Base-by-base conservation (phyloP, 1,140 invertebrate species). In the Orchesella cincta region DNA sequence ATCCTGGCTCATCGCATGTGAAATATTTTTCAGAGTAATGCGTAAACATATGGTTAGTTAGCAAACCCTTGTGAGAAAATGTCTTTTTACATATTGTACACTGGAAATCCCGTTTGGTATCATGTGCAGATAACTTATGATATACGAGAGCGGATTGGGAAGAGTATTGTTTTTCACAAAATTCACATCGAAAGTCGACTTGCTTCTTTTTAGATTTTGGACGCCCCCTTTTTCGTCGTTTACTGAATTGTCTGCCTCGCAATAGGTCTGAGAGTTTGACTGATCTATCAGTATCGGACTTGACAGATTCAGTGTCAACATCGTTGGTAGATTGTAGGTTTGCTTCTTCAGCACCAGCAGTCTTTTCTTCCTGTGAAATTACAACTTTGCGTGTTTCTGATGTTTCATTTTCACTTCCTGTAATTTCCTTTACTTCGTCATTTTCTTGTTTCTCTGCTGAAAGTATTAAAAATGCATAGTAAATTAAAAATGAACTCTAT, bases 41-140 rank as follows among this genome's bases (percentile, higher is more conserved):
- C 1, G 46, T 73, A 33, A 52, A 76, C 8, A 54, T 16, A 31
- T 80, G 79, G 57, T 78, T 78, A 3, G 54, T 72, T 64, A 92
- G 83, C 36, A 92, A 84, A 81, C 91, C 90, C 64, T 89, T 90
- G 83, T 92, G 91, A 79, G 91, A 91, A 83, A 93, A 93, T 80
- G 85, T 86, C 82, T 91, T 91, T 23, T 88, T 87, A 85, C 91
- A 93, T 83, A 90, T 90, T 78, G 88, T 89, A 83, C 91, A 93
- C 14, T 91, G n/a, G 89, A 85, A 90, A 92, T 76, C 88, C 86
- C 72, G 88, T 86, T 1, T 88, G 88, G 78, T 89, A 87, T 77
- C 89, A n/a, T 90, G 82, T 92, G 91, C 90, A 0, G 91, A 87
- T 83, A 91, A 89, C 83, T 90, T 90, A 84, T 92, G 91, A 84